Evolutionary conservation across 2,888 invertebrate species (phyloP).

Genomic region (Lasioglossum figueresi): DNA sequence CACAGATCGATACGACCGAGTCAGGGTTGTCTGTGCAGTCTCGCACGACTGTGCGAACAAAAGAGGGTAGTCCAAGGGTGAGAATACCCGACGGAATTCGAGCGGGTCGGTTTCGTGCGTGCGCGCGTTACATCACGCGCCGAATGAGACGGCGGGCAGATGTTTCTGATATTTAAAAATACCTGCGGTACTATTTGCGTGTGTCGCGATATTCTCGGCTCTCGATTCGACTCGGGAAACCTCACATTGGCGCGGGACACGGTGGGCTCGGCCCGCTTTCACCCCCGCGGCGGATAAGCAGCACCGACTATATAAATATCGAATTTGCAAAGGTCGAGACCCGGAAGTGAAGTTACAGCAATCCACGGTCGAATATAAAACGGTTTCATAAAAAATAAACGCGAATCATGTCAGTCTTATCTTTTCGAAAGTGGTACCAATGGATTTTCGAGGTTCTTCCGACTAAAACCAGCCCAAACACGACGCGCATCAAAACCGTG

Average conservation of each 20-base stretch:
- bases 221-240: slow-evolving; percentile 65
- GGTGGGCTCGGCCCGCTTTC: slow-evolving; percentile 50
- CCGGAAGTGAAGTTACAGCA: background rate
- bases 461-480: background rate
- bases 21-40: background rate
- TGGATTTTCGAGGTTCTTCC: background rate
- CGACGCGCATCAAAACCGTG: background rate
- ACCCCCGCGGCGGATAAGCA: slow-evolving; percentile 13
- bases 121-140: slow-evolving; percentile 75
- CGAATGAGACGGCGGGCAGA: slow-evolving; percentile 68
- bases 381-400: background rate
- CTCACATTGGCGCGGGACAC: slow-evolving; percentile 67
- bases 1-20: background rate
- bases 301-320: background rate
- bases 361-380: background rate
- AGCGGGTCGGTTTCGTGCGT: slow-evolving; percentile 35
- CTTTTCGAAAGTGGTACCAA: too few relatives aligned
- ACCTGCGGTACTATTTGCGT: slow-evolving; percentile 76
- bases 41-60: background rate
- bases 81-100: slow-evolving; percentile 2
- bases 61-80: background rate
- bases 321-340: background rate
- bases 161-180: slow-evolving; percentile 80
- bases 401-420: background rate
- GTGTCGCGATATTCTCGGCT: slow-evolving; percentile 71